Evolutionary conservation across 2,888 invertebrate species (phyloP).

Genomic region (Torymus aiolomorphi): DNA sequence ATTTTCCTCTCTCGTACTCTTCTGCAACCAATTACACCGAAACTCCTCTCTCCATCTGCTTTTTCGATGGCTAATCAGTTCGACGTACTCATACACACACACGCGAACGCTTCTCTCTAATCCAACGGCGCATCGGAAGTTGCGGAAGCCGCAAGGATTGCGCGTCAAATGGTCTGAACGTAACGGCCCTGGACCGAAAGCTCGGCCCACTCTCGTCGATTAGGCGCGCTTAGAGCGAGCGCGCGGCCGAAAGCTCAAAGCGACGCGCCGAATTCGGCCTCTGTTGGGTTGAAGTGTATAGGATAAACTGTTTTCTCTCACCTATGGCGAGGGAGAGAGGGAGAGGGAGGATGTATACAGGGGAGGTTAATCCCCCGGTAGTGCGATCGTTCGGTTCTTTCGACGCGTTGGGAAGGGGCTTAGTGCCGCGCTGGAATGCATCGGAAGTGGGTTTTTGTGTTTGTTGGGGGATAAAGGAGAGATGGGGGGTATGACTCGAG

Average conservation of each 20-base stretch:
- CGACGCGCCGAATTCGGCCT: neutral
- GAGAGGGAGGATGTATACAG: no score
- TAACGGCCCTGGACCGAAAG: constrained; percentile 7
- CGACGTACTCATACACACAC: no score
- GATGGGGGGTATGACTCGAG: no score
- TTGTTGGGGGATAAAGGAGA: no score
- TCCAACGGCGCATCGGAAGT: constrained; percentile 33
- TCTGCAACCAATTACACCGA: neutral
- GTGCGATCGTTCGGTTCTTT: constrained; percentile 22
- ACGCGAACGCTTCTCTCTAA: neutral
- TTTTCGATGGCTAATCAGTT: constrained; percentile 17
- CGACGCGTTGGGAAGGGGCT: neutral
- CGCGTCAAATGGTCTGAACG: constrained; percentile 49
- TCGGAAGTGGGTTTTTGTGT: no score
- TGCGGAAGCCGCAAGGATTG: constrained; percentile 44
- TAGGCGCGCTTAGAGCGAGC: constrained; percentile 35
- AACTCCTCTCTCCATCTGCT: neutral
- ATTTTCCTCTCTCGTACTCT: neutral
- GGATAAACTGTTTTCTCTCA: neutral
- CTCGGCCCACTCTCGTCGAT: constrained; percentile 42
- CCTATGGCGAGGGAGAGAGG: neutral
- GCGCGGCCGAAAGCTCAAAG: constrained; percentile 57
- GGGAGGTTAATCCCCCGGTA: constrained; percentile 3
- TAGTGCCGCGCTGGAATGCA: no score
- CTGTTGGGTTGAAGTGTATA: no score